Conservation (phyloP, 2,888 invertebrate species). For the Agrochola macilenta region DNA sequence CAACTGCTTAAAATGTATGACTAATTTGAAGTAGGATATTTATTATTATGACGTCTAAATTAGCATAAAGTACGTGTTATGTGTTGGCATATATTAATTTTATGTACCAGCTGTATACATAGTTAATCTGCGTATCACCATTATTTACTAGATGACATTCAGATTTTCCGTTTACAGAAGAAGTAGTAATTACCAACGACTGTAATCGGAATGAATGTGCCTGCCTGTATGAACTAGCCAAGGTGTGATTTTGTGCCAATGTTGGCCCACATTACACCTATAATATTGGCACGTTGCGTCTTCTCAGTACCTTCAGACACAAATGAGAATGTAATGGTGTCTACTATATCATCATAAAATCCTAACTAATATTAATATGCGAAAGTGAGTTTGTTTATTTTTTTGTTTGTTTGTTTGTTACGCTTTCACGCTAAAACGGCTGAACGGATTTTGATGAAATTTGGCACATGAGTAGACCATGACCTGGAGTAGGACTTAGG, state of each 20-base stretch:
- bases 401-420: too few species aligned
- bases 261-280: not conserved
- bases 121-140: conserved; percentile 6
- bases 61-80: not conserved
- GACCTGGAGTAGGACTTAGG: too few species aligned
- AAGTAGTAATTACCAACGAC: conserved; percentile 4
- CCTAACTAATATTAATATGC: too few species aligned
- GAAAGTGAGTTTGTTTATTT: too few species aligned
- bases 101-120: conserved; percentile 8
- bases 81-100: conserved; percentile 16
- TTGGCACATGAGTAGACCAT: too few species aligned
- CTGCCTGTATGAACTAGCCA: not conserved
- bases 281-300: not conserved
- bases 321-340: not conserved
- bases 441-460: too few species aligned
- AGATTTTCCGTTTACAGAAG: conserved; percentile 16
- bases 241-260: conserved; percentile 10
- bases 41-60: not conserved
- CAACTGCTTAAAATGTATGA: not conserved
- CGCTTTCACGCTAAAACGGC: too few species aligned
- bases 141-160: conserved; percentile 19
- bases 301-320: not conserved
- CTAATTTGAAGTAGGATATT: not conserved
- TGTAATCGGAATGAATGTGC: not conserved
- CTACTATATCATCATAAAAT: not conserved